These are phyloP conservation scores for Pipistrellus pygmaeus DNA, from an alignment of 2,797 vertebrate species.

Conservation along the genomic window DNA sequence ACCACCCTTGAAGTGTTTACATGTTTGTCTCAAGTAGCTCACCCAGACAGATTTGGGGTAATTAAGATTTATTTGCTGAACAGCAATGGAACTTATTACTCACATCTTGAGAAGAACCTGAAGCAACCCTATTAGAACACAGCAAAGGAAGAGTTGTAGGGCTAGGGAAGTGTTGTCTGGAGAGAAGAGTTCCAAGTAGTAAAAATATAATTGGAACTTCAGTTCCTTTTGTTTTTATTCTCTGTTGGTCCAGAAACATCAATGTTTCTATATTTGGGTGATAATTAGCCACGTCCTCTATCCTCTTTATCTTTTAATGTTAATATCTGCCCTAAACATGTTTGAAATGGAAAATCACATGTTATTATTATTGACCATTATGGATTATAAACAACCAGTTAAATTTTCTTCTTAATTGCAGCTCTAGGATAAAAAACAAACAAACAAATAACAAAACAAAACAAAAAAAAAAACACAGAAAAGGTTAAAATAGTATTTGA, in stretches of 20 bases:
- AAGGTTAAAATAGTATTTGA: neutral
- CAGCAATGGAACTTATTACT: neutral
- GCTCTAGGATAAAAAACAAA: neutral
- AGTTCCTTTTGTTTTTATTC: neutral
- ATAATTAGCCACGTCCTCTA: neutral
- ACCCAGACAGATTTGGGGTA: neutral
- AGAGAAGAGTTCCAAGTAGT: neutral
- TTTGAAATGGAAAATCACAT: constrained; percentile 26
- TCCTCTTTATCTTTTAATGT: neutral
- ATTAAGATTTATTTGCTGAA: constrained; percentile 23
- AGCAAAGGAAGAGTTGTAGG: neutral
- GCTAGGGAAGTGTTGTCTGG: neutral
- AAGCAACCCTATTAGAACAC: neutral
- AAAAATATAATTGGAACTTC: neutral
- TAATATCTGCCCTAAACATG: neutral
- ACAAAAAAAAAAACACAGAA: neutral
- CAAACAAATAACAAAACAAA: too few species aligned
- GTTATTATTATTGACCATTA: neutral
- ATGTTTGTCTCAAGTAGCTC: neutral
- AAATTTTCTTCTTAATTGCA: neutral
- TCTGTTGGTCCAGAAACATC: neutral
- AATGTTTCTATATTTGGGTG: neutral
- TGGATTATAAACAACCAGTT: neutral
- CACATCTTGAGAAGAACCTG: neutral
- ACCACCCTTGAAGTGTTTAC: neutral